Base-by-base conservation (phyloP, 2,797 vertebrate genomes). In the Choloepus didactylus region DNA sequence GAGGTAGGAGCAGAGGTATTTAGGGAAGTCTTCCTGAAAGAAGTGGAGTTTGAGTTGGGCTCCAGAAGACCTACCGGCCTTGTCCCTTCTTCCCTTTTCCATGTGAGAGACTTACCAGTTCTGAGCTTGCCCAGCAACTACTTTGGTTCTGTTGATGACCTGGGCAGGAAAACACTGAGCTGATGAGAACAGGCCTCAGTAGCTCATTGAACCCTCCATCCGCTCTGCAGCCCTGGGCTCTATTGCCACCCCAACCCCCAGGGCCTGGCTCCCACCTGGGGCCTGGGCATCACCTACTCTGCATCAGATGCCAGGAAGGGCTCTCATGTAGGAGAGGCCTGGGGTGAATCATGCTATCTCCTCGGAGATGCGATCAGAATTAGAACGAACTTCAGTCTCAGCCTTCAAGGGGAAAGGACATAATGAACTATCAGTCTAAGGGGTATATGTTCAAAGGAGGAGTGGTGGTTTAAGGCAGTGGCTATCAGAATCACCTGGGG, bases 361-460 rank as follows among this genome's bases (percentile, higher is more conserved):
- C 59, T 31, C 11, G 49, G 67, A 81, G 25, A 66, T 4, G 15
- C 29, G 5, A 12, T 15, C 25, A 4, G 49, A 67, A 80, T 41
- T 14, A 79, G 66, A 75, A 27, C 5, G 21, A 14, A 27, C 8
- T 16, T 41, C 9, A 27, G 66, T 35, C n/a, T 23, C 41, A 87
- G 76, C 25, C 66, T 35, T 29, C 23, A 16, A 54, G 54, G 10
- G n/a, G 3, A 79, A 73, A 46, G 62, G 44, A 6, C 3, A 4
- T 15, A 56, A n/a, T 9, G n/a, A 59, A 15, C 14, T 44, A 8
- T 51, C 41, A 35, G 76, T 66, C 41, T 41, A 15, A 66, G 4
- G 0, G 29, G 1, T 9, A 9, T 18, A 4, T 21, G 23, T 66
- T 54, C 60, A 6, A 0, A 29, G 12, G 54, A 16, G 14, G 8